A percentile compares a stretch with the other conserved stretches of the same genome.
Conservation (phyloP, 2,797 vertebrate species). For the Apogon talboti region DNA sequence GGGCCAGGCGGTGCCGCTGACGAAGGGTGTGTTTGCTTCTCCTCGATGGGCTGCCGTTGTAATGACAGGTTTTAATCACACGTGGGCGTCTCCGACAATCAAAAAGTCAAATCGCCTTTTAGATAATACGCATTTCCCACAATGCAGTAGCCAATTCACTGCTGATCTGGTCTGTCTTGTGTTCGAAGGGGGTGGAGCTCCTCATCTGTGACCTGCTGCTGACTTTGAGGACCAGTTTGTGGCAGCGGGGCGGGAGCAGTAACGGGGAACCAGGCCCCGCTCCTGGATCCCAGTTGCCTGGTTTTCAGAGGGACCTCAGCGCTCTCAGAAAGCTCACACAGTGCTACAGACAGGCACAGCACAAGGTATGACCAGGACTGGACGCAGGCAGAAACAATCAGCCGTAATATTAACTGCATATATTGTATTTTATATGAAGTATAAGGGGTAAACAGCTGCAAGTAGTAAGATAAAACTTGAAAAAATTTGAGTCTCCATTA, state of each 20-base stretch:
- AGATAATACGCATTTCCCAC: not conserved
- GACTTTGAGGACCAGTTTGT: conserved; percentile 92
- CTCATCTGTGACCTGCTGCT: conserved; percentile 94
- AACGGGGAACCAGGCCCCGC: conserved; percentile 91
- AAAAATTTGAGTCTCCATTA: not conserved
- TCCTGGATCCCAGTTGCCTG: conserved; percentile 89
- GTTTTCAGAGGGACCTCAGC: conserved; percentile 96
- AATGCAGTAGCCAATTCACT: not conserved
- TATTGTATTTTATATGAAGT: not conserved
- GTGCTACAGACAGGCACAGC: conserved; percentile 91
- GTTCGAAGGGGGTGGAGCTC: conserved; percentile 90
- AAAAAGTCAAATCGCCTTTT: not conserved
- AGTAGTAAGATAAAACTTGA: not conserved
- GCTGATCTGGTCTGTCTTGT: not conserved
- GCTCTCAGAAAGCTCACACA: conserved; percentile 92
- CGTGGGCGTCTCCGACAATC: not conserved
- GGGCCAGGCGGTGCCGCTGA: not conserved
- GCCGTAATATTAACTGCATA: not conserved
- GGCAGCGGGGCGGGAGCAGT: conserved; percentile 88
- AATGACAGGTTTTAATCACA: not conserved
- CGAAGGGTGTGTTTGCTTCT: not conserved
- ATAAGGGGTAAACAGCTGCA: not conserved
- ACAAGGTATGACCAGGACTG: conserved; percentile 85
- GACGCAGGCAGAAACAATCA: not conserved
- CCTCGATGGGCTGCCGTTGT: not conserved